Base-by-base conservation (phyloP, 2,888 invertebrate genomes). In the Byasa hedistus region DNA sequence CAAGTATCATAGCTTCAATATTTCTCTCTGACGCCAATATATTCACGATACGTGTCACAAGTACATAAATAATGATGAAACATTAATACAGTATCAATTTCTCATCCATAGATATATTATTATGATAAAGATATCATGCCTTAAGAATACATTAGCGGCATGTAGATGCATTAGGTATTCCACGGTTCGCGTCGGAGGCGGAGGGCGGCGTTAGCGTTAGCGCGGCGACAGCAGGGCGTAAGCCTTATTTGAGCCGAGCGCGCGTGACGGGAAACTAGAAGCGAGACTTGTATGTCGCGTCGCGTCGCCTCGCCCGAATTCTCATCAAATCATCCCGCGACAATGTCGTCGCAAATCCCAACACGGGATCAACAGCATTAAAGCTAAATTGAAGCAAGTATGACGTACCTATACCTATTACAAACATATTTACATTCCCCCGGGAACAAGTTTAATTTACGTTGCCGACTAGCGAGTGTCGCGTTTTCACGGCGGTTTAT, bases 221-320 rank as follows among this genome's bases (percentile, higher is more conserved):
- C 83, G 82, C 79, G 80, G 80, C 72, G 73, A 69, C 72, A 71
- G 75, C 71, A 83, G 84, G 83, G 83, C 82, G 84, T 86, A 86
- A 87, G 89, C 88, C 91, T 89, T 90, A 89, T 89, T 90, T 87
- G 87, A 87, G 87, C 80, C 86, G 79, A 73, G 82, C 81, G 89
- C 85, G 88, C 91, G 91, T 91, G 90, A 91, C 90, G 79, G 80
- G 91, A 91, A 91, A 91, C 87, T 86, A 83, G 85, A 88, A 89
- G 82, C 85, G 80, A 76, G 78, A 76, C 85, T 85, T 84, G 86
- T 88, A 82, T 86, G 83, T 83, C 83, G 85, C 79, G 82, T 79
- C 83, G 84, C 79, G 82, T 79, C 83, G 78, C 81, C 61, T 71
- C 75, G 74, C 76, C 84, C 81, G 84, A 86, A 87, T 88, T 89